Conservation (phyloP, 2,113 vertebrate genomes). For the Myiozetetes cayanensis region DNA sequence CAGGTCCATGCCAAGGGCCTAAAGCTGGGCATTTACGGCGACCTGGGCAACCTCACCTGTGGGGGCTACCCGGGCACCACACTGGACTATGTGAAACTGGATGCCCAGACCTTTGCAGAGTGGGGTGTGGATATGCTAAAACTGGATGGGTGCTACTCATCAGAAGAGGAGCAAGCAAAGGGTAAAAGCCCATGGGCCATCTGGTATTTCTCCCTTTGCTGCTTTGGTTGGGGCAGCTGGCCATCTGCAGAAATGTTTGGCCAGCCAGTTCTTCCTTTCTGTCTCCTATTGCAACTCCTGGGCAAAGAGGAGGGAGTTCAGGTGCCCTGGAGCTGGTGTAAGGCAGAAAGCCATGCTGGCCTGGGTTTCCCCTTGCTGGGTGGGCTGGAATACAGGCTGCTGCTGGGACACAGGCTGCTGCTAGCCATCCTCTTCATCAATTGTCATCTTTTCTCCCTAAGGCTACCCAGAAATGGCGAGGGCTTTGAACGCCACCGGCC, state of each 20-base stretch:
- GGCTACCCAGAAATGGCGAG: conserved; percentile 89
- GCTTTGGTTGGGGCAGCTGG: neutral
- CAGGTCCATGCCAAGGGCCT: conserved; percentile 86
- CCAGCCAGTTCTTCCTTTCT: neutral
- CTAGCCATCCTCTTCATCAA: neutral
- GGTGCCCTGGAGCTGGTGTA: neutral
- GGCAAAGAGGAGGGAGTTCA: neutral
- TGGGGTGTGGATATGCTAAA: conserved; percentile 98
- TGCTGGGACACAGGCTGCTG: neutral
- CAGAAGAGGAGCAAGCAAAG: conserved; percentile 65
- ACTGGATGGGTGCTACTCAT: conserved; percentile 90
- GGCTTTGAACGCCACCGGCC: conserved; percentile 87
- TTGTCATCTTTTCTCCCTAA: conserved; percentile 49
- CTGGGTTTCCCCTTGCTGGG: neutral
- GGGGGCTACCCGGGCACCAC: conserved; percentile 87
- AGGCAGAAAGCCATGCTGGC: neutral
- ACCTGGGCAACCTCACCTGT: conserved; percentile 88
- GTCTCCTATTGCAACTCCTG: neutral
- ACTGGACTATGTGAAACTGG: conserved; percentile 77
- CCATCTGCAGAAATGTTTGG: rapidly evolving
- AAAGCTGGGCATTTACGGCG: conserved; percentile 90
- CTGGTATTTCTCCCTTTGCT: neutral
- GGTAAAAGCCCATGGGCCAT: conserved; percentile 65
- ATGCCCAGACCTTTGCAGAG: conserved; percentile 85
- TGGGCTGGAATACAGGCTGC: neutral